Evolutionary conservation across 2,113 vertebrate species (phyloP), one percentile per base, ranked within the genome.

Genomic region (Chaenogobius annularis): DNA sequence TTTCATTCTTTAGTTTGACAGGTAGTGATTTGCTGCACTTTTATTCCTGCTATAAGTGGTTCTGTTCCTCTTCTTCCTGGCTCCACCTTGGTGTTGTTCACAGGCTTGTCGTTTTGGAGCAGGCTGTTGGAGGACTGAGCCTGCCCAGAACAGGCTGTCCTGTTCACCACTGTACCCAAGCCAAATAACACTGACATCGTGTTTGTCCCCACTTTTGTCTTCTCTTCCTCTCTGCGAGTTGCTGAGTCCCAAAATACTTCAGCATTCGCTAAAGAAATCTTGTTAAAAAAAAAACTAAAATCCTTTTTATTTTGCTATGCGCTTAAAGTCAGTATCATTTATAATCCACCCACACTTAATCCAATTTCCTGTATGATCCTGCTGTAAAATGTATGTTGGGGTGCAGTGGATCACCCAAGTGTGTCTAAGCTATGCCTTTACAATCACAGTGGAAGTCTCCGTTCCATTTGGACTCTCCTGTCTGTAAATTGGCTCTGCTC

Each of bases 331-430:
- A 71, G 66, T 82, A 80, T 88, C 65, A 17, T 84, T 82, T 82
- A 80, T 88, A 88, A 89, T 86, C 88, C 79, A 35, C 75, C 69
- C 73, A 54, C 63, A 55, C 77, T 86, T 88, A 91, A 90, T 89
- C 88, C 88, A 86, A 88, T 90, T 90, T 69, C 76, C 75, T 77
- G 70, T 77, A 86, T 77, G 70, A 77, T 37, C 58, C 65, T 62
- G 69, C 83, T 85, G 67, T 80, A 85, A 85, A 80, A 74, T 83
- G 66, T 78, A 85, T 73, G 70, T 83, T 85, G 71, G 50, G 73
- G 66, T 77, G 66, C 76, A 63, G 61, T 76, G 83, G 83, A 79
- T 84, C 79, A 74, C 69, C 76, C 80, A 66, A 88, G 73, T 88
- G 83, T 88, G 74, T 77, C 77, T 83, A 85, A 70, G 64, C 64